These are phyloP conservation scores for Whitmania pigra DNA, from an alignment of 1,140 invertebrate genomes.

Conservation along the genomic window DNA sequence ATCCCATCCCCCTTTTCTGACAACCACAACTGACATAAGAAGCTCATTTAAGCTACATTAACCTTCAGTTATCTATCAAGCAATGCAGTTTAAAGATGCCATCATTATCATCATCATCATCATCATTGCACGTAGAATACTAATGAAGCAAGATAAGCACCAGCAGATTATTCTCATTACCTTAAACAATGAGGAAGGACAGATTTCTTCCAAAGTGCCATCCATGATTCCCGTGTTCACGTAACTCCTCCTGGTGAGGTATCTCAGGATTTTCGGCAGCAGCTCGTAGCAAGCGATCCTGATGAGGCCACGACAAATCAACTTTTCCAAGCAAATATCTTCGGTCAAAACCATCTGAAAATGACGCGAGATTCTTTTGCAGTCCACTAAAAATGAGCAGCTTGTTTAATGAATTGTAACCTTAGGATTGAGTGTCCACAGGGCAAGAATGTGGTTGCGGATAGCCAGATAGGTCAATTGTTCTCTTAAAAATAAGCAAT, in stretches of 20 bases:
- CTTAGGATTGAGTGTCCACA: slow-evolving; percentile 44
- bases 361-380: not conserved
- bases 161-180: not conserved
- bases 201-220: slow-evolving; percentile 28
- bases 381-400: not conserved
- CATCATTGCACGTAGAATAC: too few species aligned
- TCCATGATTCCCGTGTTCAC: slow-evolving; percentile 44
- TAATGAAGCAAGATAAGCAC: too few species aligned
- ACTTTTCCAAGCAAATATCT: slow-evolving; percentile 33
- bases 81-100: not conserved
- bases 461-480: slow-evolving; percentile 43
- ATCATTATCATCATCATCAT: too few species aligned
- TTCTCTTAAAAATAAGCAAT: slow-evolving; percentile 25
- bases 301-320: slow-evolving; percentile 44
- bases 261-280: slow-evolving; percentile 38
- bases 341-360: slow-evolving; percentile 42
- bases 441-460: slow-evolving; percentile 42
- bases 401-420: slow-evolving; percentile 27
- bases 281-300: slow-evolving; percentile 37
- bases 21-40: not conserved
- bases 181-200: slow-evolving; percentile 13
- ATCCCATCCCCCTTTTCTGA: too few species aligned
- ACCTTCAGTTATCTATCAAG: not conserved
- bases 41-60: not conserved
- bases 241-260: slow-evolving; percentile 37